Percentiles rank a stretch among this genome's conserved stretches.
phyloP scores from a whole-genome alignment of 2,797 vertebrate genomes.

The Salmo trutta region DNA sequence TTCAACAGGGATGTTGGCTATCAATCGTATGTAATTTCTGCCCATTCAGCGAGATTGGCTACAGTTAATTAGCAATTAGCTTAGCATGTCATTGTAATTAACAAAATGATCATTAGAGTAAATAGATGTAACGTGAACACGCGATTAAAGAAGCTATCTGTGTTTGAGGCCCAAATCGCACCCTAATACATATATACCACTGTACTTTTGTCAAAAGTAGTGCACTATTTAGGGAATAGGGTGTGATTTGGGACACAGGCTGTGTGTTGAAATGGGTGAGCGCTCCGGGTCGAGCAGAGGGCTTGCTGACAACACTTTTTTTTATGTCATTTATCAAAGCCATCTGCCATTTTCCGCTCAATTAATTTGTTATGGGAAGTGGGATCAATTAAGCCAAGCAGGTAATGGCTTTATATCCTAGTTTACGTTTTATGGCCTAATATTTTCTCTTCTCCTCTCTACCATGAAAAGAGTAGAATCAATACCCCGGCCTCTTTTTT shows the following conservation, averaged over 20 bases:
- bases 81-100: background rate
- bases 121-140: background rate
- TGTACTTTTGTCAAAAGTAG: background rate
- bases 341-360: constrained; percentile 85
- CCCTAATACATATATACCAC: background rate
- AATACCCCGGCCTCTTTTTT: constrained; percentile 60
- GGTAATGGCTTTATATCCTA: constrained; percentile 82
- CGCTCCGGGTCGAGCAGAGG: constrained; percentile 47
- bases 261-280: constrained; percentile 37
- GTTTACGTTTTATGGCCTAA: constrained; percentile 80
- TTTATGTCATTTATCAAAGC: constrained; percentile 81
- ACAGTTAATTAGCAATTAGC: background rate
- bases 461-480: constrained; percentile 75
- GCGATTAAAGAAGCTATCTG: background rate
- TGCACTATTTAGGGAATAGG: background rate
- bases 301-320: constrained; percentile 74
- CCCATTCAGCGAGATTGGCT: background rate
- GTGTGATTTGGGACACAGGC: background rate
- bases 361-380: constrained; percentile 83
- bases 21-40: background rate
- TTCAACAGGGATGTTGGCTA: background rate
- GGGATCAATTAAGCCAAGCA: constrained; percentile 82
- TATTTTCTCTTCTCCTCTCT: constrained; percentile 79
- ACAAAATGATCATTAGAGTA: background rate
- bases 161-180: background rate